Conservation (phyloP, 2,797 vertebrate genomes). For the Silurus aristotelis region DNA sequence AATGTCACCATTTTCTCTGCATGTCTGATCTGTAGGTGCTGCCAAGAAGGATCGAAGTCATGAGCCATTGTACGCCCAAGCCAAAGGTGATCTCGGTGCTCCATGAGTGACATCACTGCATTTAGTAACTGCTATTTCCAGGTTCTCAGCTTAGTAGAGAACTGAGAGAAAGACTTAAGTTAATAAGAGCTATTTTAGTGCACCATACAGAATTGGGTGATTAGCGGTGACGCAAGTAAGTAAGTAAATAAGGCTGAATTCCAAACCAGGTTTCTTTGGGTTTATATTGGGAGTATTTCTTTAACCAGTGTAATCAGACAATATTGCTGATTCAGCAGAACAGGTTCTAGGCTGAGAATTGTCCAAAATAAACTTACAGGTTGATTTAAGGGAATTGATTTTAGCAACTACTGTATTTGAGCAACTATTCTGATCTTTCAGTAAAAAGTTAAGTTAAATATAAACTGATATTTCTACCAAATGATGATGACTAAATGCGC, state of each 20-base stretch:
- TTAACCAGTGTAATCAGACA: too few relatives aligned
- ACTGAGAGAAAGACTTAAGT: conserved; percentile 36
- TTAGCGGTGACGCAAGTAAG: conserved; percentile 39
- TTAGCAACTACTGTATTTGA: neutral
- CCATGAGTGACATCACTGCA: conserved; percentile 21
- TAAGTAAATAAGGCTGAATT: neutral
- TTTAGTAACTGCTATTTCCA: conserved; percentile 23
- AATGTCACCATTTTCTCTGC: conserved; percentile 16
- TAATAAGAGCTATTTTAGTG: conserved; percentile 35
- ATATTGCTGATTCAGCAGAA: neutral
- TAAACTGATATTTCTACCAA: too few relatives aligned
- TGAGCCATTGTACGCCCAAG: neutral
- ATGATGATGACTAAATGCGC: neutral
- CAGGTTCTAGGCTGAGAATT: neutral
- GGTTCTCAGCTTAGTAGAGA: conserved; percentile 18
- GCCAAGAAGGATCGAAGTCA: conserved; percentile 22
- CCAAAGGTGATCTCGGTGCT: conserved; percentile 42
- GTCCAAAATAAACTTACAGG: neutral
- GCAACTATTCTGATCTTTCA: neutral
- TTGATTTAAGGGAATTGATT: neutral
- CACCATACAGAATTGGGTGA: conserved; percentile 30
- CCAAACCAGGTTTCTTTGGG: neutral
- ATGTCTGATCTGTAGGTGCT: conserved; percentile 7
- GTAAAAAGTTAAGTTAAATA: too few relatives aligned
- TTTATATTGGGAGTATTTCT: neutral